A percentile compares a stretch with the other conserved stretches of the same genome.
Evolutionary conservation across 2,888 invertebrate species (phyloP).

Genomic region (Girardia tigrina): DNA sequence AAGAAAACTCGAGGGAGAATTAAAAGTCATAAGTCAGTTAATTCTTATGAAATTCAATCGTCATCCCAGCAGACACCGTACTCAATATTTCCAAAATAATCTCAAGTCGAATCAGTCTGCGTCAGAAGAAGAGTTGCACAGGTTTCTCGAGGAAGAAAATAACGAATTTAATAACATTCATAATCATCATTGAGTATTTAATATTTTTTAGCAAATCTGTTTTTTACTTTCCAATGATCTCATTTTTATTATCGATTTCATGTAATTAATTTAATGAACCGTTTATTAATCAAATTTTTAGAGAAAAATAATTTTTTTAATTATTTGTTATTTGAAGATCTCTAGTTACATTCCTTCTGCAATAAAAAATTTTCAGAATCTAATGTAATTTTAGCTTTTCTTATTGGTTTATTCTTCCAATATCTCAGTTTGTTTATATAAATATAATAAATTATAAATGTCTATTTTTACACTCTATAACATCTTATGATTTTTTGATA

Average conservation of each 20-base stretch:
- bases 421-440: conserved; percentile 19
- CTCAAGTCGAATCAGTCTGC: conserved; percentile 2
- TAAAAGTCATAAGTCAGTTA: conserved; percentile 4
- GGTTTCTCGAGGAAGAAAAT: conserved; percentile 19
- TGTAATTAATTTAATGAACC: neutral
- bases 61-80: conserved; percentile 5
- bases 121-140: neutral
- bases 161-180: conserved; percentile 19
- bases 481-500: too few species aligned
- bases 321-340: neutral
- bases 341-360: neutral
- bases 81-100: conserved; percentile 23
- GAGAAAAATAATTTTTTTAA: neutral
- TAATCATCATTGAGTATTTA: neutral
- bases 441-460: conserved; percentile 10
- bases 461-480: too few species aligned
- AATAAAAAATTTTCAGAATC: neutral
- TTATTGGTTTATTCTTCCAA: conserved; percentile 20
- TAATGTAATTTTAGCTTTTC: conserved; percentile 13
- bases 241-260: conserved; percentile 2
- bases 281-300: neutral
- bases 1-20: neutral
- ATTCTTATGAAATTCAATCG: conserved; percentile 16
- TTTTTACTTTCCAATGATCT: conserved; percentile 1
- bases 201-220: neutral